Conservation (phyloP, 1,140 invertebrate genomes). For the Diplogasteroides magnus region DNA sequence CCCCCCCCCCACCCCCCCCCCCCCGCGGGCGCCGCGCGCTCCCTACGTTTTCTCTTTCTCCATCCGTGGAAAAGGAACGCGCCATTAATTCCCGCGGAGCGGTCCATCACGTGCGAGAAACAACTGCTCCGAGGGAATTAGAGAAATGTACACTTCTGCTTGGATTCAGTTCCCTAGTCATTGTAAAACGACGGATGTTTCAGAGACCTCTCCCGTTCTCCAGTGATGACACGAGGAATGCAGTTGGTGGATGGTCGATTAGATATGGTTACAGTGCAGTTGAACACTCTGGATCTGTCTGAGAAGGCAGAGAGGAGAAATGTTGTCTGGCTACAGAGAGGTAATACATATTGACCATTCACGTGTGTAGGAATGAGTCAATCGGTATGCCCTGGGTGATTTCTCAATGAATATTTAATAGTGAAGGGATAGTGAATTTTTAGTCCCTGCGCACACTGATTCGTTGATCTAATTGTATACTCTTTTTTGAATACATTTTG, state of each 20-base stretch:
- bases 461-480: not conserved
- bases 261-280: constrained; percentile 47
- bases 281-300: constrained; percentile 44
- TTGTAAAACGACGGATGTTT: not conserved
- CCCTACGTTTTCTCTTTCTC: too few species aligned
- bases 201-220: constrained; percentile 1
- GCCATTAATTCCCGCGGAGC: too few species aligned
- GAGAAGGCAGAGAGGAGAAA: constrained; percentile 37
- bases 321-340: constrained; percentile 48
- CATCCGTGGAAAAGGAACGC: too few species aligned
- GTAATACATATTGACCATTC: constrained; percentile 14
- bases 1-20: too few species aligned
- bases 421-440: not conserved
- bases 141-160: not conserved
- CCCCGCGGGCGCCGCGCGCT: too few species aligned
- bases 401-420: not conserved
- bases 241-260: constrained; percentile 47
- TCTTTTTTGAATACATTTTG: not conserved
- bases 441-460: not conserved
- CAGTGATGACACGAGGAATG: constrained; percentile 38
- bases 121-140: too few species aligned
- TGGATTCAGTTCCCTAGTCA: not conserved
- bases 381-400: constrained; percentile 4
- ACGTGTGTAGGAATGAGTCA: not conserved
- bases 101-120: too few species aligned